Evolutionary conservation across 1,140 invertebrate species (phyloP).

Genomic region (Drosophila kikkawai): DNA sequence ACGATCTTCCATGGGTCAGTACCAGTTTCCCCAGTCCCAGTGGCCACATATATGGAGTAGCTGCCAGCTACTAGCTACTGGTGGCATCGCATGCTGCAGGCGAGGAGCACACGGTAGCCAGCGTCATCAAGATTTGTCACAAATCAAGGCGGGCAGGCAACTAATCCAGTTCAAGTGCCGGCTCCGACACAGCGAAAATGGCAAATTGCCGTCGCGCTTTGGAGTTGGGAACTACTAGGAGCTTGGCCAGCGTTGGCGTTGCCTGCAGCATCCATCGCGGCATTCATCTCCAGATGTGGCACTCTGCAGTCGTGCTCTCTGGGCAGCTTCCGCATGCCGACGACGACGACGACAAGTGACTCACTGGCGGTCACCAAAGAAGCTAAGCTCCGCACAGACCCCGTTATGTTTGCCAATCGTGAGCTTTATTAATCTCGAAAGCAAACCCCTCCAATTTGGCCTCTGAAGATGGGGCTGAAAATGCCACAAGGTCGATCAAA

Average conservation of each 20-base stretch:
- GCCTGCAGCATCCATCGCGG: conserved; percentile 24
- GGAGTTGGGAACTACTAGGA: conserved; percentile 7
- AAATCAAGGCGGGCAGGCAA: conserved; percentile 77
- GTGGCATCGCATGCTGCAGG: conserved; percentile 64
- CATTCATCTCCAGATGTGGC: conserved; percentile 18
- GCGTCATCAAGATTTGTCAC: conserved; percentile 80
- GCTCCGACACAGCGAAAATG: conserved; percentile 66
- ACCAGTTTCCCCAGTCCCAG: conserved; percentile 18
- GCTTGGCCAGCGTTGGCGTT: conserved; percentile 57
- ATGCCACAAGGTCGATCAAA: conserved; percentile 35
- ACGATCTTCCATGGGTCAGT: conserved; percentile 61
- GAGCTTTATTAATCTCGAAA: conserved; percentile 72
- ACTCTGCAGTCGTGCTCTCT: conserved; percentile 60
- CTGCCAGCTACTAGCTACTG: background rate
- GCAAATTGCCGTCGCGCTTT: conserved; percentile 71
- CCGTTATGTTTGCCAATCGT: conserved; percentile 75
- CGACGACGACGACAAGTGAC: conserved; percentile 60
- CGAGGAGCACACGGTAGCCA: conserved; percentile 61
- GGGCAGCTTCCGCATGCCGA: conserved; percentile 72
- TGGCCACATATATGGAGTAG: conserved; percentile 62
- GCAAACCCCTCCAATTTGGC: conserved; percentile 40
- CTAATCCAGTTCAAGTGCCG: conserved; percentile 80
- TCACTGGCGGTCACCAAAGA: conserved; percentile 47
- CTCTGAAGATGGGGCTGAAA: conserved; percentile 41
- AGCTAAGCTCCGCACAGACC: conserved; percentile 31